phyloP scores from a whole-genome alignment of 1,140 invertebrate genomes.

The Philotrypesis tridentata region DNA sequence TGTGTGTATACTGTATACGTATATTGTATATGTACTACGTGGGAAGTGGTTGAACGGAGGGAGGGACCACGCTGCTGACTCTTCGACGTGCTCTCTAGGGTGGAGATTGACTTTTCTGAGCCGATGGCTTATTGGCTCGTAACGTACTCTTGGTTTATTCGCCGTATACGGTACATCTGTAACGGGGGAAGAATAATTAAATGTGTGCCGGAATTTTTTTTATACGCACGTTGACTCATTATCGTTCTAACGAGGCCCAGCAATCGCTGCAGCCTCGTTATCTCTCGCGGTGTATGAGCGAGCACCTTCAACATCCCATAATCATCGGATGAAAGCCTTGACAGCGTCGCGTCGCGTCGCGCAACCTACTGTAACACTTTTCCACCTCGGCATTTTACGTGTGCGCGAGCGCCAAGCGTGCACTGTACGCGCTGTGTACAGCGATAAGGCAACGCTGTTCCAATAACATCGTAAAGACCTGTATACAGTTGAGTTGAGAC shows the following conservation, averaged over 20 bases:
- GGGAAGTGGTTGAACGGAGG: not conserved
- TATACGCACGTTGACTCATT: not conserved
- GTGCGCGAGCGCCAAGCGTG: not conserved
- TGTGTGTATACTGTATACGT: too few relatives aligned
- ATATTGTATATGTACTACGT: not conserved
- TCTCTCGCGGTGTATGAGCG: not conserved
- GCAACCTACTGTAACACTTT: slow-evolving; percentile 21
- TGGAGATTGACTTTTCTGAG: too few relatives aligned
- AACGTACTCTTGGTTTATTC: too few relatives aligned
- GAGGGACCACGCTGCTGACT: too few relatives aligned
- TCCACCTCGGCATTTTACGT: not conserved
- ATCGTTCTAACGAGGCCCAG: not conserved
- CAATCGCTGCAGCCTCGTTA: not conserved
- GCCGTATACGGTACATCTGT: too few relatives aligned
- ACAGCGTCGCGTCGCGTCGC: not conserved
- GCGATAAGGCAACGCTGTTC: not conserved
- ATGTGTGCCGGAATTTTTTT: too few relatives aligned
- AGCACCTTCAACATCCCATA: not conserved
- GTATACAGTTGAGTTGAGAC: too few relatives aligned
- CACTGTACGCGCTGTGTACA: not conserved
- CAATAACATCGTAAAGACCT: not conserved
- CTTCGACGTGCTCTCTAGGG: too few relatives aligned
- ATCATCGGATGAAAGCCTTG: not conserved
- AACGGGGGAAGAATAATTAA: too few relatives aligned
- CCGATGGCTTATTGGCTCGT: too few relatives aligned